Evolutionary conservation across 64 coral and sea anemone species (phyloP).

Genomic region (Porites australiensis): DNA sequence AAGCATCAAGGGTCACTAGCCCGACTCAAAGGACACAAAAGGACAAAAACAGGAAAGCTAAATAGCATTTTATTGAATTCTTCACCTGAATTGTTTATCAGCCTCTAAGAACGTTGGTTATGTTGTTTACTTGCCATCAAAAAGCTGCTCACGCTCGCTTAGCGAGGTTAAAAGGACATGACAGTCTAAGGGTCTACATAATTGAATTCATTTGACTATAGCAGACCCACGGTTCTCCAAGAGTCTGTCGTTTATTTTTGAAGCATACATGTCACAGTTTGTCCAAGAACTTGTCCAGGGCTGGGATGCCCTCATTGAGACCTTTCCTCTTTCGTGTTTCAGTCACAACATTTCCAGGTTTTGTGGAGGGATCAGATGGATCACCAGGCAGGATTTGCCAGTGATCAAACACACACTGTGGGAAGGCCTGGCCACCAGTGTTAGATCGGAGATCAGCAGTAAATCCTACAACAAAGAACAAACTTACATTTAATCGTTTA

Average conservation of each 20-base stretch:
- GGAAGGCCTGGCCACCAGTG: constrained; percentile 98
- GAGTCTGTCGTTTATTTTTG: neutral
- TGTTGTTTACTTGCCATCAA: too few relatives aligned
- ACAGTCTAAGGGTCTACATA: neutral
- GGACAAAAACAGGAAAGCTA: neutral
- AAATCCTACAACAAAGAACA: constrained; percentile 71
- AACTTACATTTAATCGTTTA: too few relatives aligned
- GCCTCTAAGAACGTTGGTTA: neutral
- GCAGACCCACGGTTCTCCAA: too few relatives aligned
- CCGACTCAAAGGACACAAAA: neutral
- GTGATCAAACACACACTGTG: constrained; percentile 98
- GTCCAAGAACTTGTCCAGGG: constrained; percentile 88
- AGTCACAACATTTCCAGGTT: constrained; percentile 36
- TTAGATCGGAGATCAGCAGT: constrained; percentile 98
- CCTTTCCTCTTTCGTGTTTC: constrained; percentile 91
- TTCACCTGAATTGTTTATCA: neutral
- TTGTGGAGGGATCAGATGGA: neutral
- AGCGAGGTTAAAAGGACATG: neutral
- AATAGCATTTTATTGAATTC: constrained; percentile 26
- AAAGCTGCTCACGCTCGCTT: neutral
- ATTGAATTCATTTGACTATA: neutral
- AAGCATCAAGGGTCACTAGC: too few relatives aligned
- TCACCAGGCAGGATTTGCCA: constrained; percentile 69
- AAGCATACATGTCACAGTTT: constrained; percentile 72
- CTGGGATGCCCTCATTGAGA: constrained; percentile 65